phyloP scores from a whole-genome alignment of 2,888 invertebrate genomes.

The Callyntrura guangdongensis region DNA sequence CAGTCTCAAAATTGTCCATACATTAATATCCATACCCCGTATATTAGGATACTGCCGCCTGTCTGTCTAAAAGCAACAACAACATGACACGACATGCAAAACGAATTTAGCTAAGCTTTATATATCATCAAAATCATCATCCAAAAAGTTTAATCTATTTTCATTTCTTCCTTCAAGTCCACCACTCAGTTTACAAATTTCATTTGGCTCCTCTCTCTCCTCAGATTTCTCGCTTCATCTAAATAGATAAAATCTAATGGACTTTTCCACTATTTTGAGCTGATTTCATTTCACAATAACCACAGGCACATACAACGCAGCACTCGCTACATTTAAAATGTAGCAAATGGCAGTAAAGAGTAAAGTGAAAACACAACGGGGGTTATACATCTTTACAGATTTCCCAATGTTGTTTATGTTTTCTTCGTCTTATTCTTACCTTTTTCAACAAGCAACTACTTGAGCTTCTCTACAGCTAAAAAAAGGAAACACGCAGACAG shows the following conservation, averaged over 20 bases:
- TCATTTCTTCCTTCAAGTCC: too few relatives aligned
- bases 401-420: not conserved
- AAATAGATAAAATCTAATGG: not conserved
- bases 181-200: not conserved
- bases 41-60: too few relatives aligned
- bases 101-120: too few relatives aligned
- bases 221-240: not conserved
- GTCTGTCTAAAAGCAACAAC: too few relatives aligned
- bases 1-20: too few relatives aligned
- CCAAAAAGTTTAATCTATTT: too few relatives aligned
- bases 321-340: not conserved
- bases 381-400: not conserved
- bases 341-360: not conserved
- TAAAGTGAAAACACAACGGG: conserved; percentile 32
- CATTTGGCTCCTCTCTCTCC: too few relatives aligned
- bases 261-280: not conserved
- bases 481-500: not conserved
- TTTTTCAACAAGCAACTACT: not conserved
- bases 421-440: not conserved
- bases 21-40: too few relatives aligned
- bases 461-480: not conserved
- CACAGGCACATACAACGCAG: too few relatives aligned
- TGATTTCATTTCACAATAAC: too few relatives aligned
- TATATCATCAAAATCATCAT: too few relatives aligned
- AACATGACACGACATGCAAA: too few relatives aligned